phyloP scores from a whole-genome alignment of 2,113 vertebrate genomes.

The Pyrgilauda ruficollis region DNA sequence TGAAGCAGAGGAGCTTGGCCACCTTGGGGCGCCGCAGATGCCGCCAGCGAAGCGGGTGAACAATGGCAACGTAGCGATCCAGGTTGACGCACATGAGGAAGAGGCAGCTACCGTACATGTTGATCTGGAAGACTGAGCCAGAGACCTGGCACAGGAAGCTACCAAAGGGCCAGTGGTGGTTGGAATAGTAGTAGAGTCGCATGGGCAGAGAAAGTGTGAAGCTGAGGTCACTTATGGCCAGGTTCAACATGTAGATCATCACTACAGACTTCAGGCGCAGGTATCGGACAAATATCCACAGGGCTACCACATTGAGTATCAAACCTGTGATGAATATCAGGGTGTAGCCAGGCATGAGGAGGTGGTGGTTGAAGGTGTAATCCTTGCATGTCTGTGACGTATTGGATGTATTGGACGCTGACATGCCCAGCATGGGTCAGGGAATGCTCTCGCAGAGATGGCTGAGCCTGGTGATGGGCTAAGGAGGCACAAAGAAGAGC shows the following conservation, averaged over 20 bases:
- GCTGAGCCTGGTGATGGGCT: neutral
- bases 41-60: constrained; percentile 77
- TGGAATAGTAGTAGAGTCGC: constrained; percentile 76
- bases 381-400: constrained; percentile 36
- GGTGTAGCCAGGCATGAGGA: constrained; percentile 74
- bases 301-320: constrained; percentile 69
- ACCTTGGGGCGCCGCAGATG: constrained; percentile 73
- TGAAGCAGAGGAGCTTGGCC: constrained; percentile 70
- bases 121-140: constrained; percentile 84
- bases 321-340: constrained; percentile 70
- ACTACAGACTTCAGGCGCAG: constrained; percentile 74
- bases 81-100: constrained; percentile 83
- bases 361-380: constrained; percentile 54
- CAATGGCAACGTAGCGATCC: constrained; percentile 80
- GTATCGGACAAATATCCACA: constrained; percentile 74
- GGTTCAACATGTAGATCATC: constrained; percentile 83
- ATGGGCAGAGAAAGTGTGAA: constrained; percentile 79
- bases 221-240: constrained; percentile 80
- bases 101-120: constrained; percentile 85
- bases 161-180: constrained; percentile 75
- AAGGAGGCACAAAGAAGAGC: neutral
- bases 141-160: constrained; percentile 74
- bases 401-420: neutral
- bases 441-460: neutral
- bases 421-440: neutral